Evolutionary conservation across 2,797 vertebrate genomes (phyloP), one percentile per base, ranked within the genome.

Genomic region (Lycodopsis pacificus): DNA sequence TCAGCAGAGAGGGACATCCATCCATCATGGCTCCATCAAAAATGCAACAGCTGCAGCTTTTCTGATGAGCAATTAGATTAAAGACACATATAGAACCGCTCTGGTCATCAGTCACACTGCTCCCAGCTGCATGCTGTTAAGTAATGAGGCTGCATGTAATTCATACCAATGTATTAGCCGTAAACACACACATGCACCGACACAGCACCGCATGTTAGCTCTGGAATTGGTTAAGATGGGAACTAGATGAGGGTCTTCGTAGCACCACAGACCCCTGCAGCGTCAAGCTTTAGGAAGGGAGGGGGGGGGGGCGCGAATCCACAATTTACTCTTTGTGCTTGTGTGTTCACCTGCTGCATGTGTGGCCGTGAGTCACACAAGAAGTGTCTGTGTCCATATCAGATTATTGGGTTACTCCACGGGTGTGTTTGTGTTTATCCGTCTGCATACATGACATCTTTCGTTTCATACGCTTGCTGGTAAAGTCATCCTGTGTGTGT

Each of bases 21-120:
- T 88, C 71, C 66, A 82, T 89, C 81, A 92, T 71, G 61, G 38
- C 68, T 19, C 58, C 8, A 81, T 83, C 77, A 86, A 87, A 84
- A 74, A 82, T 84, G 73, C 73, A 91, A 74, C 71, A 86, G 70
- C 73, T 38, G 54, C 72, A 69, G 59, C 46, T 58, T 68, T 72
- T 80, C 69, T 67, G 57, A 79, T 81, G 70, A 80, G 75, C 75
- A 70, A 36, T 63, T 34, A 78, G 61, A 84, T 77, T 72, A 82
- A 77, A 84, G 53, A 67, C 71, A 71, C 49, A 40, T n/a, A 79
- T 11, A 59, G 61, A 51, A 51, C 36, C 38, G 38, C 65, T 79
- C 56, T 84, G 70, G 80, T 81, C 64, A 65, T 79, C 73, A 69
- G 64, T 86, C 82, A 81, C 64, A 73, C 49, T 32, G 10, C 19